Evolutionary conservation across 2,888 invertebrate genomes (phyloP).

Genomic region (Lysandra coridon): DNA sequence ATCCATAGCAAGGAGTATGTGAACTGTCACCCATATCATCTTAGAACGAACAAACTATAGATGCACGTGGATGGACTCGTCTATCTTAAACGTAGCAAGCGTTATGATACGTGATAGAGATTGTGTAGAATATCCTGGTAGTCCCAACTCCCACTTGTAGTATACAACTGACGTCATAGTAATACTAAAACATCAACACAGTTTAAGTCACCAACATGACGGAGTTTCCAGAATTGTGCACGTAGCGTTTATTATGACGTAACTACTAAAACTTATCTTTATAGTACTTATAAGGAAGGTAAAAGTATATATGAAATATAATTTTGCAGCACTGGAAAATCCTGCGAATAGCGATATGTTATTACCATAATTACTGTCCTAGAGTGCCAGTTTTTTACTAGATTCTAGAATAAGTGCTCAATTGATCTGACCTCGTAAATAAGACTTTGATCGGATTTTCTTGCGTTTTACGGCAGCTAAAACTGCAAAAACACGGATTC

Average conservation of each 20-base stretch:
- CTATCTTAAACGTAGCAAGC: no score
- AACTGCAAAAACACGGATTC: no score
- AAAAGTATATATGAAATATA: not conserved
- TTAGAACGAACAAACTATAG: no score
- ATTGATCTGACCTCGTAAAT: conserved; percentile 1
- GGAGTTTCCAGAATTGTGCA: not conserved
- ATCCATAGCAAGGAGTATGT: no score
- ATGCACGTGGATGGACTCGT: no score
- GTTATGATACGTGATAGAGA: not conserved
- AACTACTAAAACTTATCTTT: not conserved
- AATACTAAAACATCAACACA: not conserved
- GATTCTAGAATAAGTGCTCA: conserved; percentile 16
- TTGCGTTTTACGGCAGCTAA: not conserved
- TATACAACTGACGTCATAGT: not conserved
- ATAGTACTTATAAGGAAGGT: not conserved
- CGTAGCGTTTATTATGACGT: not conserved
- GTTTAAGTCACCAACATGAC: not conserved
- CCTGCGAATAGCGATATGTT: not conserved
- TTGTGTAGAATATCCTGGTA: not conserved
- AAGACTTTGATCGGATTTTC: conserved; percentile 8
- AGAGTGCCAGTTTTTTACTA: conserved; percentile 3
- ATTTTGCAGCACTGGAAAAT: not conserved
- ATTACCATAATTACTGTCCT: not conserved
- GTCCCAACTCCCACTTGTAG: not conserved
- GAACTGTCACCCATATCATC: no score